Evolutionary conservation across 1,140 invertebrate genomes (phyloP).

Genomic region (Drosophila tristis): DNA sequence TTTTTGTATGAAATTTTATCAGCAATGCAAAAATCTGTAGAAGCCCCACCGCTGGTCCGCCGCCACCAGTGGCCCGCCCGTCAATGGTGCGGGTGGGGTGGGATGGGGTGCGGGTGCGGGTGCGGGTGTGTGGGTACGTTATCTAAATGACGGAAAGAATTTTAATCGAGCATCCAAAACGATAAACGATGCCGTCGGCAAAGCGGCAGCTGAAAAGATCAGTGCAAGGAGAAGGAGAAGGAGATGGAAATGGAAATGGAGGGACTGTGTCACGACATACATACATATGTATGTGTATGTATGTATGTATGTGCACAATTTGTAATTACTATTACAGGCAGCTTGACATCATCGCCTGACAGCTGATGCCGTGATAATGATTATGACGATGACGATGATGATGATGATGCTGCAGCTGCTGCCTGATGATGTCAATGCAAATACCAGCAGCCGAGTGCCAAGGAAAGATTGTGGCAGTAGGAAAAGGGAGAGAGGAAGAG

Average conservation of each 20-base stretch:
- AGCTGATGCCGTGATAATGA: slow-evolving; percentile 42
- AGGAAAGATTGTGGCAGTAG: not conserved
- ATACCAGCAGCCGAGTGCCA: slow-evolving; percentile 8
- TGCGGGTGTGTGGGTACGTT: slow-evolving; percentile 19
- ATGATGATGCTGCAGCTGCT: slow-evolving; percentile 23
- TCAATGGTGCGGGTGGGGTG: too few species aligned
- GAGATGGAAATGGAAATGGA: too few species aligned
- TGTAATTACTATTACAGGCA: slow-evolving; percentile 74
- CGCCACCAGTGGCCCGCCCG: not conserved
- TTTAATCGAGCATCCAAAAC: slow-evolving; percentile 76
- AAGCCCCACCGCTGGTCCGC: not conserved
- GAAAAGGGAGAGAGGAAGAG: slow-evolving; percentile 4
- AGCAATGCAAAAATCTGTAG: slow-evolving; percentile 40
- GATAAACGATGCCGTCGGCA: slow-evolving; percentile 64
- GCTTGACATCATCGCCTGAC: slow-evolving; percentile 75
- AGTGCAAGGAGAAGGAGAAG: too few species aligned
- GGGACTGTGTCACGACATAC: not conserved
- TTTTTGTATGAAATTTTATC: slow-evolving; percentile 31
- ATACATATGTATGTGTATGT: not conserved
- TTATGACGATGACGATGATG: slow-evolving; percentile 10
- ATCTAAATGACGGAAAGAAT: slow-evolving; percentile 77
- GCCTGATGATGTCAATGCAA: slow-evolving; percentile 44
- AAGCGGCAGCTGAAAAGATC: slow-evolving; percentile 26
- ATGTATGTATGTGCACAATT: slow-evolving; percentile 42
- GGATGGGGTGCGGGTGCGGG: too few species aligned